phyloP scores from a whole-genome alignment of 2,797 vertebrate genomes.

The Myripristis jacobus region DNA sequence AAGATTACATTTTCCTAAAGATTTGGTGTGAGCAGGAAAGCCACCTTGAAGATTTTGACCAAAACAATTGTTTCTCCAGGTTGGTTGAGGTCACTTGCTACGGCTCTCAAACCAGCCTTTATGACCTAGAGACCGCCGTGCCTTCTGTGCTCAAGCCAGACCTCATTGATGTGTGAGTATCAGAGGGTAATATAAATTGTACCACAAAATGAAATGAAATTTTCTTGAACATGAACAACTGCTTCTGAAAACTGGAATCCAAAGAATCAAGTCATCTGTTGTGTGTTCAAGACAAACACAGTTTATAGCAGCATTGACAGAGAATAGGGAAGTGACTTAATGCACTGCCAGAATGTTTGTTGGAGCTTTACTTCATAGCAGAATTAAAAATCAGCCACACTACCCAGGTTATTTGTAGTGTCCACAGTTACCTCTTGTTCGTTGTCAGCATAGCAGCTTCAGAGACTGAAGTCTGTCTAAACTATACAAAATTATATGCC shows the following conservation, averaged over 20 bases:
- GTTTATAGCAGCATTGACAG: neutral
- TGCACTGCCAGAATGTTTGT: slow-evolving; percentile 6
- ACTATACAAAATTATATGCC: neutral
- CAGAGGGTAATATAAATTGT: neutral
- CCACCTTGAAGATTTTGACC: neutral
- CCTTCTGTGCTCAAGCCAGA: slow-evolving; percentile 97
- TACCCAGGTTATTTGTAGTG: no score
- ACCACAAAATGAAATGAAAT: neutral
- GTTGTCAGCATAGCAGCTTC: neutral
- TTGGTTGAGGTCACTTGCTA: slow-evolving; percentile 96
- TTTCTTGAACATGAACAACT: neutral
- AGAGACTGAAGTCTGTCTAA: neutral
- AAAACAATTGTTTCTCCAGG: slow-evolving; percentile 75
- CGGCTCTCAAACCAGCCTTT: slow-evolving; percentile 94
- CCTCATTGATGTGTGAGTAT: slow-evolving; percentile 97
- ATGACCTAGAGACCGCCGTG: slow-evolving; percentile 97
- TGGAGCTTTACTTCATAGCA: neutral
- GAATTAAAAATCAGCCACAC: neutral
- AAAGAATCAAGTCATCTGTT: neutral
- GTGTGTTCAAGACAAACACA: neutral
- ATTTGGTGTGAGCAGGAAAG: no score
- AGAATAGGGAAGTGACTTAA: neutral
- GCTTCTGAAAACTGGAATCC: neutral
- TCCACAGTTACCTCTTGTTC: no score
- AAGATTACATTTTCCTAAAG: no score